These are phyloP conservation scores for Phalacrocorax brasilianus DNA, from an alignment of 2,113 vertebrate genomes.

Conservation along the genomic window DNA sequence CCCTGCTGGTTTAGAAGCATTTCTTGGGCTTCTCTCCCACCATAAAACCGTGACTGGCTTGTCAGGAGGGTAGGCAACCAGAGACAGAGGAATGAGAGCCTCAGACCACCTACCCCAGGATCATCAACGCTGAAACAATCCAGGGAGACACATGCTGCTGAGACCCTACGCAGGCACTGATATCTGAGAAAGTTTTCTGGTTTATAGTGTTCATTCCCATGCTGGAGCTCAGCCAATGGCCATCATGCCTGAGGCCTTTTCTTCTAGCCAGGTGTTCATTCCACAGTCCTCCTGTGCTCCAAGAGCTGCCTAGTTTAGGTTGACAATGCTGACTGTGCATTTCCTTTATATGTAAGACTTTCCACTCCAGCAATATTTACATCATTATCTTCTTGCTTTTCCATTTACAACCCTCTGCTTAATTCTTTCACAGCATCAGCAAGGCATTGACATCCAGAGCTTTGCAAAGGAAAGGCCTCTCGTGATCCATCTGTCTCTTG, in stretches of 20 bases:
- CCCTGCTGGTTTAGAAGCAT: background rate
- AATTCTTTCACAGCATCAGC: conserved; percentile 6
- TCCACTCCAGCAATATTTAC: background rate
- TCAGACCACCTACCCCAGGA: background rate
- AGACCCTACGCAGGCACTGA: background rate
- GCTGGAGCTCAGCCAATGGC: background rate
- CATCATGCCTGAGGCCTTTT: background rate
- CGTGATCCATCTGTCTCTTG: background rate
- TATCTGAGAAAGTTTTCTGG: background rate
- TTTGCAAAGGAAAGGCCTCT: background rate
- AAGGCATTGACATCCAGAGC: background rate
- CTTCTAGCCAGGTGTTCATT: conserved; percentile 13
- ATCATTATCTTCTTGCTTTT: background rate
- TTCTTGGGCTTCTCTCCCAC: background rate
- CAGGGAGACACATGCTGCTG: background rate
- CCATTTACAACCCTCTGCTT: background rate
- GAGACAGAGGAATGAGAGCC: background rate
- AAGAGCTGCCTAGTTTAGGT: background rate
- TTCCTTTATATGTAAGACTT: background rate
- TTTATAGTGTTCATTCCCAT: background rate
- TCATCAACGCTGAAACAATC: background rate
- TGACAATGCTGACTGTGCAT: background rate
- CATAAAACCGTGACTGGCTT: background rate
- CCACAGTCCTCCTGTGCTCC: background rate
- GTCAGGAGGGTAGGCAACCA: background rate